Evolutionary conservation across 2,888 invertebrate genomes (phyloP), one percentile per base, ranked within the genome.

Genomic region (Cephalotes varians): DNA sequence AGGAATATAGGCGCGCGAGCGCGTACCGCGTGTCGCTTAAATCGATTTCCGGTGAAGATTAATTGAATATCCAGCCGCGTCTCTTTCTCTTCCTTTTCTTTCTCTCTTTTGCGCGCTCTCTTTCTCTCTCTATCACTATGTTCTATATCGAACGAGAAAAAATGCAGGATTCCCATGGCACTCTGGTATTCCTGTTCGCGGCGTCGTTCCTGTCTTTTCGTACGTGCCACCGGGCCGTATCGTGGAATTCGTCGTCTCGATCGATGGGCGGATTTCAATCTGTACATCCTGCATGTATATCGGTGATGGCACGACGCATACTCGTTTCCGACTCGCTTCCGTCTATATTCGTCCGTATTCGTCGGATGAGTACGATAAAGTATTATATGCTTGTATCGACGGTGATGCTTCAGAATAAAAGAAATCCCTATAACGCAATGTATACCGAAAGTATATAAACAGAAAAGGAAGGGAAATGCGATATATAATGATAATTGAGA

Each of bases 191-290:
- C 81, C 87, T 76, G 72, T 58, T 79, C 64, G 83, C 71, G 64
- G 56, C 72, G 73, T 37, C 82, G 60, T 58, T 67, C 83, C 49
- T 65, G 77, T 79, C 80, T 85, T 82, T 64, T 69, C 85, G 80
- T 84, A 88, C 87, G 89, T 86, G 84, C 82, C 84, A 80, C 64
- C 85, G 77, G 44, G 67, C 31, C 60, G 83, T 74, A 83, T 86
- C 85, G 74, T 81, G 88, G 88, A 88, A 87, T 88, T 87, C 86
- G 72, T 54, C 56, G 84, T 86, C 85, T 84, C 88, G 86, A 90
- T 90, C 90, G 90, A 89, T 90, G 83, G 77, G 31, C 72, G 85
- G 90, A 89, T 90, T 88, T 89, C 88, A 90, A 89, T 90, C 86
- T 86, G 88, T 87, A 83, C 85, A 73, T 71, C 80, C 73, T 49